phyloP scores from a whole-genome alignment of 2,797 vertebrate genomes.

The Pogoniulus pusillus region DNA sequence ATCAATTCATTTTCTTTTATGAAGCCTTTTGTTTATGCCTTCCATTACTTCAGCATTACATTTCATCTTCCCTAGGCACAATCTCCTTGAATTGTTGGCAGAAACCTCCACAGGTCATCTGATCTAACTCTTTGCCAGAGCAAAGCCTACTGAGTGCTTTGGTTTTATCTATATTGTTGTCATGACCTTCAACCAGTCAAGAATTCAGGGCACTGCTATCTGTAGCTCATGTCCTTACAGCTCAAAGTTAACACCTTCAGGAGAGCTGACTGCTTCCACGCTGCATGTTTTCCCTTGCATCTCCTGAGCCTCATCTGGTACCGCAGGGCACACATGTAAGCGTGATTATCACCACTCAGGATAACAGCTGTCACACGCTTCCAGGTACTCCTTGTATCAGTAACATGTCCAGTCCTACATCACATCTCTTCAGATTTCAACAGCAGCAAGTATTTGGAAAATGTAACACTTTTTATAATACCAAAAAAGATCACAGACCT shows the following conservation, averaged over 20 bases:
- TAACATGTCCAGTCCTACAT: neutral
- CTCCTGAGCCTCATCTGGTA: neutral
- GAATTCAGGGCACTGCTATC: neutral
- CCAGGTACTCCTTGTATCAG: neutral
- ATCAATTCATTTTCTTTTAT: neutral
- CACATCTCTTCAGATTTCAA: neutral
- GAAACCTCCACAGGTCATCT: neutral
- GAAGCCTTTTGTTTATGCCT: neutral
- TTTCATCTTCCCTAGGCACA: neutral
- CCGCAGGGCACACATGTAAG: rapidly evolving
- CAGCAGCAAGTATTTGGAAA: neutral
- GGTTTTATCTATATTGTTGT: neutral
- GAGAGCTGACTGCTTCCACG: neutral
- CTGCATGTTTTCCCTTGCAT: neutral
- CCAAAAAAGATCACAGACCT: neutral
- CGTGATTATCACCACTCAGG: neutral
- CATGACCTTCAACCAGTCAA: neutral
- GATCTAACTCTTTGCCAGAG: neutral
- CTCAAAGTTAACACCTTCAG: neutral
- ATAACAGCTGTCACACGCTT: neutral
- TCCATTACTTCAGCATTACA: neutral
- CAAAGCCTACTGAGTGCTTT: neutral
- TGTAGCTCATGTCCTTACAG: neutral
- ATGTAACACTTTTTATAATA: neutral
- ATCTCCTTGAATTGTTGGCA: neutral